Percentiles rank a stretch among this genome's conserved stretches.
These are phyloP conservation scores for Pachycephala philippinensis DNA, from an alignment of 2,113 vertebrate genomes.

Conservation along the genomic window DNA sequence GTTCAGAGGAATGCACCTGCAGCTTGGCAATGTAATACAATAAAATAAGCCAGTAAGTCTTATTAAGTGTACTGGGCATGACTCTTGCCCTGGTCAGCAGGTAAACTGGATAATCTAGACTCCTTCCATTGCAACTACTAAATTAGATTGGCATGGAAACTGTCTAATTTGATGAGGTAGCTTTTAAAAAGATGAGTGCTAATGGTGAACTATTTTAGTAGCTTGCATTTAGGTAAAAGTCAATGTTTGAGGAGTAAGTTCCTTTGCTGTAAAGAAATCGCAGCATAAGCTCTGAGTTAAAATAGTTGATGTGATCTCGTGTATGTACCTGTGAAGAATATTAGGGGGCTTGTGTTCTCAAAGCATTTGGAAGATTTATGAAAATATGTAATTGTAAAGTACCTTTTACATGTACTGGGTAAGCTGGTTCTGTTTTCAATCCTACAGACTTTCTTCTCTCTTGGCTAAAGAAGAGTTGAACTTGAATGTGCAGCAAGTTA, in stretches of 20 bases:
- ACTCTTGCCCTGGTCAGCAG: background rate
- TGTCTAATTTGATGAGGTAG: background rate
- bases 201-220: background rate
- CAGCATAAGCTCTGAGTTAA: background rate
- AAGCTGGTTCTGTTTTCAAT: background rate
- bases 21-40: background rate
- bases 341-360: background rate
- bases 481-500: constrained; percentile 87
- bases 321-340: background rate
- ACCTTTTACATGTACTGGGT: background rate
- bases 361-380: background rate
- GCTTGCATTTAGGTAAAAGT: background rate
- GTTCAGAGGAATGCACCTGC: background rate
- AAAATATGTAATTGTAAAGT: background rate
- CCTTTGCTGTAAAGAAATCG: background rate
- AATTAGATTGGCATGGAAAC: background rate
- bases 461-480: constrained; percentile 81
- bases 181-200: background rate
- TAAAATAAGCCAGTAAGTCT: background rate
- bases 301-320: background rate
- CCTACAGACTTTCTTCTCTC: constrained; percentile 78
- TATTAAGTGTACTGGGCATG: background rate
- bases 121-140: background rate
- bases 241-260: background rate
- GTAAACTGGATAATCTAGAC: background rate